Base-by-base conservation (phyloP, 2,113 vertebrate genomes). In the Strix aluco region DNA sequence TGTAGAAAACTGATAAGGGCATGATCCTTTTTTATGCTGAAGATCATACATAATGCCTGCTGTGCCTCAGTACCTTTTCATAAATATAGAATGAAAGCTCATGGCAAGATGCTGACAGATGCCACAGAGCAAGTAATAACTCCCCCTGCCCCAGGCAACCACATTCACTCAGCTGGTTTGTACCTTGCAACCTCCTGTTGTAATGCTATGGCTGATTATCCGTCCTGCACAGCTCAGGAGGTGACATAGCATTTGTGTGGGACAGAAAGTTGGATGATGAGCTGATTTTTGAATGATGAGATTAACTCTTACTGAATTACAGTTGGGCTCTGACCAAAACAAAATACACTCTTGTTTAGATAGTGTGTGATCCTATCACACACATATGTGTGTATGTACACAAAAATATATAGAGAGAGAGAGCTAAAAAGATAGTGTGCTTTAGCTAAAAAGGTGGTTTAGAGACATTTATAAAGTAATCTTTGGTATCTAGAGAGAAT, bases 1-100 rank as follows among this genome's bases (percentile, higher is more conserved):
- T 58, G 63, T 46, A 92, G 96, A 46, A 97, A 97, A 96, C 86
- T 82, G 95, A 95, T 96, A 89, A 96, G 91, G 91, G 52, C 94
- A 82, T 47, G 89, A 87, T 94, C 89, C 94, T 73, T 95, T 95
- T 90, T 85, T 78, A 66, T 69, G 89, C 81, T 5, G 15, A 91
- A 95, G 92, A 96, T 82, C 86, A 82, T 66, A 78, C 74, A 75
- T 75, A 92, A 94, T 89, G 73, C 86, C 78, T 87, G 52, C 91
- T 82, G 81, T 77, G 88, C 86, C 91, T 91, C 49, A 75, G 46
- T 59, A 91, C 84, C 62, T 95, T 96, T 88, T 90, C 95, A 91
- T 82, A 96, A 90, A 93, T 84, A 58, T 80, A 92, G 91, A 94
- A 72, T 13, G 86, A 59, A 89, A 82, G 69, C 91, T 89, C 11